Conservation (phyloP, 1,140 invertebrate species). For the Zaprionus taronus region DNA sequence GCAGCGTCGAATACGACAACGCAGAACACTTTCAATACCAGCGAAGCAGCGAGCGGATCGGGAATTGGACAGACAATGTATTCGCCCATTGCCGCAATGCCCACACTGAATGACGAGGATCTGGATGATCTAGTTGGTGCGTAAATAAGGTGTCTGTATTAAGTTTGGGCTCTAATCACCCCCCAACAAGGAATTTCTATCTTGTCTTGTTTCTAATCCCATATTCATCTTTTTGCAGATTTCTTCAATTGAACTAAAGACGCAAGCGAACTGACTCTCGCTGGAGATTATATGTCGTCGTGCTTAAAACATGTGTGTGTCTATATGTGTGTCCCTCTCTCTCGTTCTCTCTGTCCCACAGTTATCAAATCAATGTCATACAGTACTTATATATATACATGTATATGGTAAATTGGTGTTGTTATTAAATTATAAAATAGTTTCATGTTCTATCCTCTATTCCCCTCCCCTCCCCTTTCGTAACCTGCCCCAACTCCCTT, state of each 20-base stretch:
- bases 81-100: constrained; percentile 43
- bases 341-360: not conserved
- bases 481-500: not conserved
- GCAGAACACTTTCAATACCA: constrained; percentile 19
- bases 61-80: constrained; percentile 18
- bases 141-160: constrained; percentile 16
- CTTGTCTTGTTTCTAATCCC: not conserved
- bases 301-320: not conserved
- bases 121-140: constrained; percentile 50
- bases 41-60: constrained; percentile 9
- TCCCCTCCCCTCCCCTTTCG: no score
- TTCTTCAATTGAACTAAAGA: constrained; percentile 45
- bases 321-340: not conserved
- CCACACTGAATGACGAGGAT: constrained; percentile 55
- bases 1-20: not conserved
- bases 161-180: not conserved
- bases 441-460: not conserved
- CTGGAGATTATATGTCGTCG: not conserved
- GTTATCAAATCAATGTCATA: not conserved
- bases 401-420: not conserved
- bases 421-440: not conserved
- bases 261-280: not conserved
- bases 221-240: not conserved
- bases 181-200: not conserved
- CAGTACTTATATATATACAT: not conserved